Base-by-base conservation (phyloP, 2,888 invertebrate genomes). In the Adineta ricciae region DNA sequence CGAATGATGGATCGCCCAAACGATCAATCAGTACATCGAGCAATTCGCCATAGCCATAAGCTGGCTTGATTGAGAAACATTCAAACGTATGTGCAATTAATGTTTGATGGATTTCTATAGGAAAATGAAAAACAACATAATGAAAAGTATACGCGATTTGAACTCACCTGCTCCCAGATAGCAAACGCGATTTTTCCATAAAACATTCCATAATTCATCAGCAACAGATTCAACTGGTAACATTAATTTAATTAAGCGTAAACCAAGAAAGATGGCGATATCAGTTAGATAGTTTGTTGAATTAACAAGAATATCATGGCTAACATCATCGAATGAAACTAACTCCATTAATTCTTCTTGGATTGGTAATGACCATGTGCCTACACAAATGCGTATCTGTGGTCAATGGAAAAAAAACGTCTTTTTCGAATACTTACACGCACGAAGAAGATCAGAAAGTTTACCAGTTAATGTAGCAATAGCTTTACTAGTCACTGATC, bases 141-240 rank as follows among this genome's bases (percentile, higher is more conserved):
- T 27, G 24, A 36, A 73, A 19, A 32, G 8, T 9, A 38, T 7
- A 11, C 7, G 36, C 8, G 8, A 24, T 19, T 24, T 46, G 8
- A 19, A 21, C 41, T 36, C 9, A 78, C 78, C 78, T 41, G 38
- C 38, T 38, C 78, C 78, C n/a, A 78, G n/a, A 78, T 78, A 78
- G n/a, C 78, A 78, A 38, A 78, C 41, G n/a, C 78, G 78, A 78
- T 78, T 78, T 41, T 78, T 78, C 78, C 78, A 78, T 41, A 78
- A n/a, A 78, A 78, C 41, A 41, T 38, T 41, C 78, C 78, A 78
- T n/a, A 78, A n/a, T 41, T 78, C 41, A 41, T 38, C 41, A 41
- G 41, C 24, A 0, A 78, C 78, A 78, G 38, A 5, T n/a, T 78
- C 41, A n/a, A 41, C 41, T 24, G 78, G 78, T 78, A 78, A 41